Conservation (phyloP, 2,113 vertebrate genomes). For the Brachypodius melanocephalos region DNA sequence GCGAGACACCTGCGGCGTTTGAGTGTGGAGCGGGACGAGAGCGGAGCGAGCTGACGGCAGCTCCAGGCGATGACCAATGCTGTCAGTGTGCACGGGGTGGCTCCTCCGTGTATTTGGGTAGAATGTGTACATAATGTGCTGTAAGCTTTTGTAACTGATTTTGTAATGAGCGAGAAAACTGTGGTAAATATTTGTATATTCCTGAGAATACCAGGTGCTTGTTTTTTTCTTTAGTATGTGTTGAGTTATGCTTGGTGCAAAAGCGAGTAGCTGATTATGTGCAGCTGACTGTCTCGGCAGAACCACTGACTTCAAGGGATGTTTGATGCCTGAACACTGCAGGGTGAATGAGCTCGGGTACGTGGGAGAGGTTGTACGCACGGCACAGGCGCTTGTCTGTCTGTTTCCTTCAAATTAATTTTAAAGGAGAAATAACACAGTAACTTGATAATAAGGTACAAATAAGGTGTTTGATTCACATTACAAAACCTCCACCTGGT, state of each 20-base stretch:
- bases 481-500: constrained; percentile 5
- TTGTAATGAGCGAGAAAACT: constrained; percentile 75
- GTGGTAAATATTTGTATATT: constrained; percentile 86
- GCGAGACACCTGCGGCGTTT: background rate
- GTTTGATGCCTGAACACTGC: constrained; percentile 44
- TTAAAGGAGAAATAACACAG: constrained; percentile 36
- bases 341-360: constrained; percentile 56
- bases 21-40: background rate
- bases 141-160: constrained; percentile 78
- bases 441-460: constrained; percentile 52
- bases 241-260: constrained; percentile 70
- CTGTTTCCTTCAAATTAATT: constrained; percentile 8
- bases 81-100: background rate
- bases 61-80: background rate
- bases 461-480: constrained; percentile 21
- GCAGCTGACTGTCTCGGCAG: constrained; percentile 80
- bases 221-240: constrained; percentile 55
- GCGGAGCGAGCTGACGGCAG: background rate
- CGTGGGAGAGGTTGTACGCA: constrained; percentile 38
- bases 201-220: constrained; percentile 74
- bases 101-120: constrained; percentile 4
- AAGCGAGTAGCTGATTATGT: constrained; percentile 79
- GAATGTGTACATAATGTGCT: constrained; percentile 81
- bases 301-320: constrained; percentile 81
- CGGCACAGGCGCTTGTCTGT: background rate